Evolutionary conservation across 2,888 invertebrate genomes (phyloP).

Genomic region (Nymphalis urticae): DNA sequence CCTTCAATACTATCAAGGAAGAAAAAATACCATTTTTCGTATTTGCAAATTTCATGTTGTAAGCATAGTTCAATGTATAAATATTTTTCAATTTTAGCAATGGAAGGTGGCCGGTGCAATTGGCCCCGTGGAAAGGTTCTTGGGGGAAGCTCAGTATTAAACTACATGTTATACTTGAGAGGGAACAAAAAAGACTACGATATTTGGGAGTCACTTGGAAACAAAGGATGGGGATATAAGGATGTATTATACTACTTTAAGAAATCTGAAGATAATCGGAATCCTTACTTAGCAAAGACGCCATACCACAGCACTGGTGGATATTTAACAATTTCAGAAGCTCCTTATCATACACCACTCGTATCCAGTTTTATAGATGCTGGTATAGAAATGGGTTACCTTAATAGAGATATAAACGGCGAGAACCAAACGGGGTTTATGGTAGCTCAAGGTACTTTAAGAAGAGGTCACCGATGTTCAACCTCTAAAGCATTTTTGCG

Average conservation of each 20-base stretch:
- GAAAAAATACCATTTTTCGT: background rate
- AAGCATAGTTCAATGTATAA: background rate
- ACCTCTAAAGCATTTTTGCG: constrained; percentile 93
- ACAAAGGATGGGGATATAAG: constrained; percentile 92
- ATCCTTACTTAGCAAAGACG: constrained; percentile 90
- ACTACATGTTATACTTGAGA: constrained; percentile 95
- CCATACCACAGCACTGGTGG: constrained; percentile 91
- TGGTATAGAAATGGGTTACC: constrained; percentile 91
- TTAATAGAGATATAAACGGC: constrained; percentile 93
- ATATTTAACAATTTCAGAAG: constrained; percentile 91
- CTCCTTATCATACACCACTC: constrained; percentile 92
- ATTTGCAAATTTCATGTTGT: too few relatives aligned
- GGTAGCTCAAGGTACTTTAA: constrained; percentile 91
- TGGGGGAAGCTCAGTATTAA: constrained; percentile 93
- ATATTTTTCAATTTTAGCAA: constrained; percentile 78
- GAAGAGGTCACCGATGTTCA: constrained; percentile 92
- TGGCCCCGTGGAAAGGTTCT: constrained; percentile 96
- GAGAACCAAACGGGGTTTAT: constrained; percentile 93
- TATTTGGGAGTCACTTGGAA: constrained; percentile 92
- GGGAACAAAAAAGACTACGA: constrained; percentile 96
- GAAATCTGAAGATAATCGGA: constrained; percentile 95
- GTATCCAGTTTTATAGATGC: constrained; percentile 91
- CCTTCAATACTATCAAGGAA: too few relatives aligned
- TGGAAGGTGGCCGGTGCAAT: constrained; percentile 92
- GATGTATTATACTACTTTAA: constrained; percentile 92